These are phyloP conservation scores for Mylabris phalerata DNA, from an alignment of 1,140 invertebrate species.

Conservation along the genomic window DNA sequence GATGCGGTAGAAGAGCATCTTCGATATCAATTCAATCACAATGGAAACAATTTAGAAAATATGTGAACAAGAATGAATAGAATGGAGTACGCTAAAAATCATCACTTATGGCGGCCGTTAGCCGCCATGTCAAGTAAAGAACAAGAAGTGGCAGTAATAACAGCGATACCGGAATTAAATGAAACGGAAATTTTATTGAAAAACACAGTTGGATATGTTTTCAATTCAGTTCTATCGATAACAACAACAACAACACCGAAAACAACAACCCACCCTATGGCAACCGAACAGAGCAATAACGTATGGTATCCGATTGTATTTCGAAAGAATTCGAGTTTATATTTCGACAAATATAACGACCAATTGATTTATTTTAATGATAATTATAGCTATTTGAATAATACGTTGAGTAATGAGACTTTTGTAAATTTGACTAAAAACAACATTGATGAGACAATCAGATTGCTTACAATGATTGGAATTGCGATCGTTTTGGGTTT, in stretches of 20 bases:
- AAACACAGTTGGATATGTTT: constrained; percentile 7
- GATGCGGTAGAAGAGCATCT: no score
- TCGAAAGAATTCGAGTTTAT: constrained; percentile 26
- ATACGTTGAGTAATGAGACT: background rate
- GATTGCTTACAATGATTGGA: constrained; percentile 44
- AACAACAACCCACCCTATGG: background rate
- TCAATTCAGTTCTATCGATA: constrained; percentile 1
- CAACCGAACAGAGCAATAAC: constrained; percentile 19
- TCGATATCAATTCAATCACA: no score
- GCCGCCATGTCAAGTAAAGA: constrained; percentile 25
- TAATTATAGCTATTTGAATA: constrained; percentile 9
- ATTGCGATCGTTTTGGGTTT: constrained; percentile 49
- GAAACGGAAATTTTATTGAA: constrained; percentile 6
- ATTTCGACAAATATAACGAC: constrained; percentile 21
- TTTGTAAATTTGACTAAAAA: no score
- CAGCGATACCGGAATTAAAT: constrained; percentile 2
- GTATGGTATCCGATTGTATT: constrained; percentile 28
- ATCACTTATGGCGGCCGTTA: constrained; percentile 29
- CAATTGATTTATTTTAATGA: constrained; percentile 3
- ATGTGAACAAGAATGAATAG: background rate
- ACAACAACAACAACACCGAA: background rate
- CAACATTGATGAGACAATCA: constrained; percentile 16
- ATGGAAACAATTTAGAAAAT: no score
- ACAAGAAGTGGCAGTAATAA: constrained; percentile 5
- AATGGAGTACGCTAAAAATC: constrained; percentile 26